Percentiles rank a stretch among this genome's conserved stretches.
Conservation (phyloP, 2,888 invertebrate species). For the Ditylenchus weischeri region DNA sequence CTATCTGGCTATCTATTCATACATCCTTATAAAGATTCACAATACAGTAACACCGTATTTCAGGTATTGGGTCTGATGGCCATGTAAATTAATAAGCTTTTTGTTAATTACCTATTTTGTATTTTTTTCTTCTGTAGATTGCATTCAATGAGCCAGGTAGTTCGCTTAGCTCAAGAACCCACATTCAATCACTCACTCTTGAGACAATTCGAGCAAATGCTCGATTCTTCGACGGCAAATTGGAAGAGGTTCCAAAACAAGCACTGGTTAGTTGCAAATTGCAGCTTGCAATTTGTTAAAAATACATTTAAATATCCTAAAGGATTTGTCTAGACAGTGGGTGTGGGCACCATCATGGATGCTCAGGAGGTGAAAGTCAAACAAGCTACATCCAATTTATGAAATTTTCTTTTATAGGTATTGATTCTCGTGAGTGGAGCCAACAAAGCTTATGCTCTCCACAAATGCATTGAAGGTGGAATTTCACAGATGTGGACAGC, state of each 20-base stretch:
- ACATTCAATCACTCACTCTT: conserved; percentile 85
- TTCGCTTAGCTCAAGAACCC: conserved; percentile 78
- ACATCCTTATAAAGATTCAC: too few relatives aligned
- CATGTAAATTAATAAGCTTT: conserved; percentile 68
- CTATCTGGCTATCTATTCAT: too few relatives aligned
- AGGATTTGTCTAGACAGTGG: conserved; percentile 71
- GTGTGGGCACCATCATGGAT: conserved; percentile 98
- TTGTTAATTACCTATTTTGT: too few relatives aligned
- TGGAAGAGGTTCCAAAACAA: too few relatives aligned
- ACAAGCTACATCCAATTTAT: not conserved
- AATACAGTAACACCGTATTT: conserved; percentile 14
- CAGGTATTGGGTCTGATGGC: conserved; percentile 96
- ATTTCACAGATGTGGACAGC: conserved; percentile 99
- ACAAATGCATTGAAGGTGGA: conserved; percentile 96
- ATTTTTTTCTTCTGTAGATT: conserved; percentile 22
- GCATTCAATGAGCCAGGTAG: conserved; percentile 99
- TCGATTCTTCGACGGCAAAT: conserved; percentile 81
- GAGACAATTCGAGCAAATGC: conserved; percentile 94
- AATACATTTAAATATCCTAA: too few relatives aligned
- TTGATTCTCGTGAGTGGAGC: conserved; percentile 95
- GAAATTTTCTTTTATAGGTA: conserved; percentile 65
- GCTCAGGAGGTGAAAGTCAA: conserved; percentile 75
- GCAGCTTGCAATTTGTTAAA: too few relatives aligned
- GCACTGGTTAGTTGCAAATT: too few relatives aligned
- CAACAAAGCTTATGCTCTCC: conserved; percentile 90